A percentile compares a stretch with the other conserved stretches of the same genome.
These are phyloP conservation scores for Acanthisitta chloris DNA, from an alignment of 2,113 vertebrate species.

Conservation along the genomic window DNA sequence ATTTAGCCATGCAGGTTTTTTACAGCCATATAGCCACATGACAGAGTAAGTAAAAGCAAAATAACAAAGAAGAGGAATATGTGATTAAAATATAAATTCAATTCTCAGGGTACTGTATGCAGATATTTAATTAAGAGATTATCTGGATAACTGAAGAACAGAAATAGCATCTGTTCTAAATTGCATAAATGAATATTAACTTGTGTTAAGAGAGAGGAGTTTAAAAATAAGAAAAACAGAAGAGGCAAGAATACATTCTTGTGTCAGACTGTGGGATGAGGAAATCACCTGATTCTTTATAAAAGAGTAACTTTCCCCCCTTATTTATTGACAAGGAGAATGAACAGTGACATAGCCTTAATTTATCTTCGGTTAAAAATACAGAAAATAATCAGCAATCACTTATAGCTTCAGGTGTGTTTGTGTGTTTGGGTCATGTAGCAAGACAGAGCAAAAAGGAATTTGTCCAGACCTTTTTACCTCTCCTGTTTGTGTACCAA, in stretches of 20 bases:
- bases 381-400: background rate
- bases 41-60: background rate
- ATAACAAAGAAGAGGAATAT: background rate
- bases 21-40: background rate
- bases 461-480: background rate
- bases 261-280: background rate
- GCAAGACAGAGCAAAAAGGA: background rate
- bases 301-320: background rate
- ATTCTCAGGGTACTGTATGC: background rate
- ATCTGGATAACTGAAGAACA: slow-evolving; percentile 1
- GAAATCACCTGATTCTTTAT: background rate
- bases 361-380: background rate
- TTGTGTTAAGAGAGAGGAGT: background rate
- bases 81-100: slow-evolving; percentile 4
- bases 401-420: background rate
- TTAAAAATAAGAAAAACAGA: background rate
- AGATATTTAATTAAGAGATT: slow-evolving; percentile 23
- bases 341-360: background rate
- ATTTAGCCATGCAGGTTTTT: background rate
- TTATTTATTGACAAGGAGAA: background rate
- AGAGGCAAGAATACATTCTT: background rate
- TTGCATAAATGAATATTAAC: background rate
- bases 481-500: background rate
- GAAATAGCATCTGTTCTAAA: background rate
- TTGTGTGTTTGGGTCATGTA: background rate